These are phyloP conservation scores for Solea senegalensis DNA, from an alignment of 2,113 vertebrate genomes.

Conservation along the genomic window DNA sequence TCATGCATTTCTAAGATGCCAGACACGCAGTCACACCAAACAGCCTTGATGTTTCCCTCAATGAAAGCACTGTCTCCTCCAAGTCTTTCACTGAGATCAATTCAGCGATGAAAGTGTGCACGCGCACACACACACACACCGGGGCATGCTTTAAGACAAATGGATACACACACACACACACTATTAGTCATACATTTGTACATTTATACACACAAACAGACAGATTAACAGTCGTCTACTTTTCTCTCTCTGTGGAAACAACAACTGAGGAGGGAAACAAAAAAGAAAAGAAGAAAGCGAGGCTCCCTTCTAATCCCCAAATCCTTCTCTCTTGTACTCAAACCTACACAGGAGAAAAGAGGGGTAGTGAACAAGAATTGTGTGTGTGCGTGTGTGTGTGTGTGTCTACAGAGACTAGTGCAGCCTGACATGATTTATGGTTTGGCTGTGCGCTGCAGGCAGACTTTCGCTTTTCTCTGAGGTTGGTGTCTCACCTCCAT, in stretches of 20 bases:
- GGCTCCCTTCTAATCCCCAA: conserved; percentile 68
- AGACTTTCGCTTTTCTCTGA: conserved; percentile 74
- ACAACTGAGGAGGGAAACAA: conserved; percentile 58
- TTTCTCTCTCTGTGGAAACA: conserved; percentile 55
- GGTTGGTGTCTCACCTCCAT: conserved; percentile 78
- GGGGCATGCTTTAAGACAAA: conserved; percentile 8
- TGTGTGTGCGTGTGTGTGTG: conserved; percentile 41
- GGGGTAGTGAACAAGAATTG: conserved; percentile 33
- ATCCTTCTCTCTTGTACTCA: conserved; percentile 65
- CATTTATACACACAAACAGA: conserved; percentile 17
- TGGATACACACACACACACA: neutral
- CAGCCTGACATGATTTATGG: conserved; percentile 81
- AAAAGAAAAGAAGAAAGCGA: conserved; percentile 61
- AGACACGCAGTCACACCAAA: conserved; percentile 41
- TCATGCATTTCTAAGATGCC: conserved; percentile 46
- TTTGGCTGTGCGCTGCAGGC: conserved; percentile 67
- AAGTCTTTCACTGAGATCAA: conserved; percentile 56
- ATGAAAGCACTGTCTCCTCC: conserved; percentile 63
- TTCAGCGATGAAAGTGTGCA: conserved; percentile 44
- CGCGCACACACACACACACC: conserved; percentile 9
- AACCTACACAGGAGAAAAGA: conserved; percentile 61
- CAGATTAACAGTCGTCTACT: conserved; percentile 58
- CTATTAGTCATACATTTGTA: conserved; percentile 7
- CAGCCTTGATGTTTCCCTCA: conserved; percentile 61
- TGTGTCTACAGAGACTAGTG: conserved; percentile 64